Evolutionary conservation across 1,140 invertebrate species (phyloP), one percentile per base, ranked within the genome.

Genomic region (Chionoecetes opilio): DNA sequence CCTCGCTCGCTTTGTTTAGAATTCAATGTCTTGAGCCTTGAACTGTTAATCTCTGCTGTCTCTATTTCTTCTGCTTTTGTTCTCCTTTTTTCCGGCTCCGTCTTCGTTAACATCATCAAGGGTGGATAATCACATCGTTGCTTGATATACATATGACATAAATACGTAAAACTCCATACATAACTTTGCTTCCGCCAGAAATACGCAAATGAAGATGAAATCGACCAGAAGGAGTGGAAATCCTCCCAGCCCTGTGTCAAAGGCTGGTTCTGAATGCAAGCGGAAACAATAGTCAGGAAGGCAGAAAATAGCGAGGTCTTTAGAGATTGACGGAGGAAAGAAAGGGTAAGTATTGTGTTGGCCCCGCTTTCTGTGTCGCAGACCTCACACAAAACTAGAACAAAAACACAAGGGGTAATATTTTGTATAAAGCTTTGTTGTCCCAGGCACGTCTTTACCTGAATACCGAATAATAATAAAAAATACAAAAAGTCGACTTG

Each of bases 271-370:
- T 95, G 89, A 95, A 95, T 95, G 94, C 88, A 92, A 41, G 87
- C 75, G 92, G 94, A 95, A 95, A 95, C 94, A 95, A 95, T 95
- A 63, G 94, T 35, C 90, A 95, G 94, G 92, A 95, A 95, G 94
- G 94, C 82, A 95, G 90, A 95, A 95, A 95, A 95, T 95, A 95
- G 94, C 90, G 94, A 92, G 94, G 94, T 95, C 94, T 95, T 95
- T 95, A 91, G 94, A 95, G 94, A 95, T 95, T 92, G 94, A 92
- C 94, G 89, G 94, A 95, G 94, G 94, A 41, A 95, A 95, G 94
- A 95, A 95, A 95, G 94, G 94, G 90, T 95, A 95, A 95, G 94
- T 75, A 95, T 95, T 95, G 94, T 95, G 89, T 95, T 53, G 89
- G 94, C 82, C 90, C 93, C 84, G 82, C 63, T 84, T 21, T 84